phyloP scores from a whole-genome alignment of 1,140 invertebrate species.

The Drusus annulatus region DNA sequence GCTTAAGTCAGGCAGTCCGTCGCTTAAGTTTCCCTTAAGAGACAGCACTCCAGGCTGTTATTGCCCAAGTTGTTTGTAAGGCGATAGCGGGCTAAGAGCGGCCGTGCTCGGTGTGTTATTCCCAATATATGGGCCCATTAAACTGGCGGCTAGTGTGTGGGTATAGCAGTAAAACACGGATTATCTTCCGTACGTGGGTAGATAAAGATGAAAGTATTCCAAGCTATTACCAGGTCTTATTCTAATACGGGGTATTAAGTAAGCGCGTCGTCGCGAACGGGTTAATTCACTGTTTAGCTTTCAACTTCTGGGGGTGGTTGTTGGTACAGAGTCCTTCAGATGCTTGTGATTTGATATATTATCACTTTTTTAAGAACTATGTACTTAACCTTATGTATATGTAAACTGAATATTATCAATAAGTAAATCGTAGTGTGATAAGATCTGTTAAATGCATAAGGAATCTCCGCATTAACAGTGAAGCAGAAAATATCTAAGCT shows the following conservation, averaged over 20 bases:
- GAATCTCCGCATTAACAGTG: no score
- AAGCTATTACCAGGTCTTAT: conserved; percentile 52
- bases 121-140: conserved; percentile 36
- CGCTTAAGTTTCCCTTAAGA: background rate
- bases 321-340: background rate
- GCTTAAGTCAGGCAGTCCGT: background rate
- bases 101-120: conserved; percentile 24
- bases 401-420: no score
- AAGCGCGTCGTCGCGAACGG: conserved; percentile 40
- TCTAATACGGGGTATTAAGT: conserved; percentile 51
- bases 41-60: background rate
- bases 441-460: no score
- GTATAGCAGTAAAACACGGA: conserved; percentile 50
- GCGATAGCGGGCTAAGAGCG: conserved; percentile 7
- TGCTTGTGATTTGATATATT: no score
- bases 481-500: no score
- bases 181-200: conserved; percentile 52
- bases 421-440: no score
- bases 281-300: conserved; percentile 59
- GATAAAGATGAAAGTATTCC: conserved; percentile 57
- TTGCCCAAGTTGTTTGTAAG: conserved; percentile 20
- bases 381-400: no score
- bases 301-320: conserved; percentile 44
- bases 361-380: no score
- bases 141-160: conserved; percentile 38